Evolutionary conservation across 2,888 invertebrate species (phyloP), one percentile per base, ranked within the genome.

Genomic region (Ephialtes manifestator): DNA sequence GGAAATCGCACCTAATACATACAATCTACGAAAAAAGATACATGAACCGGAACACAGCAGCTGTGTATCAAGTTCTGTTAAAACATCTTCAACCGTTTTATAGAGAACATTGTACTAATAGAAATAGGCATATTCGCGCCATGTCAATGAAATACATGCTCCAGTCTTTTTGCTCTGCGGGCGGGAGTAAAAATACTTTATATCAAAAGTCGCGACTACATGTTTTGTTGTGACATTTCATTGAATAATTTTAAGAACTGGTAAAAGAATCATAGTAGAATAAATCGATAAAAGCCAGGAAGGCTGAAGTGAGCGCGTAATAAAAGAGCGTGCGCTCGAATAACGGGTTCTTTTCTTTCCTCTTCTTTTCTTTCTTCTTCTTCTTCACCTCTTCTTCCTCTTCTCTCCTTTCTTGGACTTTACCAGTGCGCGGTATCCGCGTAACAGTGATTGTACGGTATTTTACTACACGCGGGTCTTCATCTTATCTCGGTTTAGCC

Each of bases 401-500:
- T 24, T 58, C 28, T 55, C 20, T 55, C 39, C 18, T 39, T 65
- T 65, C 39, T 18, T 63, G n/a, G 63, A 35, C 39, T 63, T 8
- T 8, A 18, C 63, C 15, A 63, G 39, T 39, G 35, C 39, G 35
- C 63, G 60, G 28, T 63, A 63, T 35, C 60, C 35, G 60, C 35
- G 39, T 18, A 65, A 51, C 53, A 70, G 72, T 79, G 85, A 85
- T 86, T 75, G 76, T 86, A 67, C 55, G 63, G 65, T 74, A 74
- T 67, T 63, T 18, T 63, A 75, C 55, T 63, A 20, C 46, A 76
- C 71, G 78, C 58, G 58, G 67, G 48, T 8, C 35, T 71, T 81
- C 81, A 85, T 85, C 85, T 83, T 86, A 87, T 89, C 86, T 82
- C 72, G 83, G 70, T 79, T 84, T 88, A 88, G 87, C 89, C 90